Evolutionary conservation across 2,888 invertebrate genomes (phyloP), one percentile per base, ranked within the genome.

Genomic region (Ptilodon capucinus): DNA sequence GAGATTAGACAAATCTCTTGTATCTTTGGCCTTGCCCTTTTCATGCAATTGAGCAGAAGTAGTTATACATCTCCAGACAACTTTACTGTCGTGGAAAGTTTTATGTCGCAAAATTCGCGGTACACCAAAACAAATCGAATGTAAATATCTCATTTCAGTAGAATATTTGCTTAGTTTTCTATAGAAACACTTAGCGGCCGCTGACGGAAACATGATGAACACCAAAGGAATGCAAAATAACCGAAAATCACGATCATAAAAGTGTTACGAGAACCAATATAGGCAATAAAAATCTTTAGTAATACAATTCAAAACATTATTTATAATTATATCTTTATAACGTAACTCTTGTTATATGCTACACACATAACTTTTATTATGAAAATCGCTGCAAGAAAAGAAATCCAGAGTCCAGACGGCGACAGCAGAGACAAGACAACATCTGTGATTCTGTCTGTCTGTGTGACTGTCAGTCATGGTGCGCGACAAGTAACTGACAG

Each of bases 181-280:
- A 68, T 79, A 89, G 48, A 88, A 74, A 65, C 71, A 75, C 64
- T 81, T 82, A 43, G 80, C 72, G 55, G 78, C 79, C 60, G 81
- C 64, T 45, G 83, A 81, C 63, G 84, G 82, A 64, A 89, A 76
- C 82, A 86, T 83, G 61, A 57, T 66, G 13, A 32, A n/a, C n/a
- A 11, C 28, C n/a, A n/a, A 7, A n/a, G n/a, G n/a, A n/a, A n/a
- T n/a, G n/a, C n/a, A n/a, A n/a, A n/a, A n/a, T n/a, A 28, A 11
- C n/a, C n/a, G 11, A 28, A 28, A 28, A 28, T n/a, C 1, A 28
- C 28, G n/a, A 28, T 28, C 11, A 28, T 28, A 4, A 11, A 28
- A 28, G 11, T 28, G 9, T 28, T 28, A n/a, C n/a, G 23, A 1
- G 2, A 8, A 8, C 2, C 23, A 25, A 8, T 8, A 11, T 2